A percentile compares a stretch with the other conserved stretches of the same genome.
These are phyloP conservation scores for Cercocebus atys DNA, from an alignment of 2,113 vertebrate species.

Conservation along the genomic window DNA sequence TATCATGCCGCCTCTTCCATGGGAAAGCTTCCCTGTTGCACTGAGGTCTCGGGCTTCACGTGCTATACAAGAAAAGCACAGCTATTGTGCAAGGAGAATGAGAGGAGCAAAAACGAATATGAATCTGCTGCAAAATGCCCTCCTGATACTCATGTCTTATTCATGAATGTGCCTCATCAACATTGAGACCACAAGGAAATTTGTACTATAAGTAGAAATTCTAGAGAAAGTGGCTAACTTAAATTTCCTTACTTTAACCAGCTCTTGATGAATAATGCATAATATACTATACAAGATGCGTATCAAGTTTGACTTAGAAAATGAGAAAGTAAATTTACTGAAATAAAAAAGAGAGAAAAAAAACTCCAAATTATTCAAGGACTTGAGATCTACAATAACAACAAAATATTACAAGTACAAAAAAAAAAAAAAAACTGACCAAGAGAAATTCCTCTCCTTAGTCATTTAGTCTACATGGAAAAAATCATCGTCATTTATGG, in stretches of 20 bases:
- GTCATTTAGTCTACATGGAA: not conserved
- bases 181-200: not conserved
- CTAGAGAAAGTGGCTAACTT: conserved; percentile 27
- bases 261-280: conserved; percentile 53
- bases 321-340: conserved; percentile 39
- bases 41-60: not conserved
- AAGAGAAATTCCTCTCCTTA: not conserved
- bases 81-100: not conserved
- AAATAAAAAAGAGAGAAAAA: conserved; percentile 4
- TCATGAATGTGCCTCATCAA: not conserved
- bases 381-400: not conserved
- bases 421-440: no score
- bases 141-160: not conserved
- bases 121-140: not conserved
- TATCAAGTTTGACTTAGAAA: conserved; percentile 48
- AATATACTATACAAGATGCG: not conserved
- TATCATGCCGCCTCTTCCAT: not conserved
- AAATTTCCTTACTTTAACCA: conserved; percentile 43
- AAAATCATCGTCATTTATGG: fast-evolving
- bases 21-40: not conserved
- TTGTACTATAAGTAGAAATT: conserved; percentile 16
- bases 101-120: not conserved
- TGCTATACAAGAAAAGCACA: not conserved
- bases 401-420: not conserved
- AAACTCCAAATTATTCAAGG: not conserved